phyloP scores from a whole-genome alignment of 2,888 invertebrate species.

The Drosophila merina region DNA sequence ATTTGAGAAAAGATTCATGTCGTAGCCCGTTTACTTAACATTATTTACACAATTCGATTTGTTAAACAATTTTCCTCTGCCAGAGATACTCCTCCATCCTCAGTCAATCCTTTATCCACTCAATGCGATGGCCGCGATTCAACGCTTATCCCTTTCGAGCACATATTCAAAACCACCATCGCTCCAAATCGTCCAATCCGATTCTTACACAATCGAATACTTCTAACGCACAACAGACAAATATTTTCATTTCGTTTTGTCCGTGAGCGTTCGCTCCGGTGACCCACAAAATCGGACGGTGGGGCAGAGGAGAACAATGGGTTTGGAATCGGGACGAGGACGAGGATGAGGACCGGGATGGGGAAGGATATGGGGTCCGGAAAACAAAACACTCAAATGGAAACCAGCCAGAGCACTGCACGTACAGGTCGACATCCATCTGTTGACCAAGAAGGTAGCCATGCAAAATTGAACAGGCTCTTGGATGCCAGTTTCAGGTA shows the following conservation, averaged over 20 bases:
- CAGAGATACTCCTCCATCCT: too few species aligned
- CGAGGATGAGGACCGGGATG: not conserved
- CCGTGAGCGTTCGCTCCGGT: conserved; percentile 48
- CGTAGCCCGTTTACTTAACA: too few species aligned
- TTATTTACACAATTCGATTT: too few species aligned
- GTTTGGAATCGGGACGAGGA: too few species aligned
- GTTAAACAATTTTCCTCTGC: too few species aligned
- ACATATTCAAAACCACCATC: conserved; percentile 45
- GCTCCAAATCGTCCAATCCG: conserved; percentile 50
- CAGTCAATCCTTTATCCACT: conserved; percentile 36
- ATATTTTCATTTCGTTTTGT: conserved; percentile 62
- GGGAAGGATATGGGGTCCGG: conserved; percentile 1
- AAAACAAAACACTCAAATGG: conserved; percentile 7
- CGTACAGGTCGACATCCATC: conserved; percentile 21
- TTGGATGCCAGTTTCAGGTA: conserved; percentile 58
- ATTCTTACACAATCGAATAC: conserved; percentile 47
- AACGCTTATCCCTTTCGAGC: conserved; percentile 14
- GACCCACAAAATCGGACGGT: conserved; percentile 60
- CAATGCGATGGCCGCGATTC: conserved; percentile 11
- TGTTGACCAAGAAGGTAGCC: conserved; percentile 49
- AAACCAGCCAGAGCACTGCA: conserved; percentile 11
- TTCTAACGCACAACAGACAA: conserved; percentile 39
- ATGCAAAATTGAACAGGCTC: conserved; percentile 74
- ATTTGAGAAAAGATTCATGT: too few species aligned
- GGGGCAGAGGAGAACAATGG: too few species aligned